Evolutionary conservation across 2,888 invertebrate genomes (phyloP).

Genomic region (Anoplius nigerrimus): DNA sequence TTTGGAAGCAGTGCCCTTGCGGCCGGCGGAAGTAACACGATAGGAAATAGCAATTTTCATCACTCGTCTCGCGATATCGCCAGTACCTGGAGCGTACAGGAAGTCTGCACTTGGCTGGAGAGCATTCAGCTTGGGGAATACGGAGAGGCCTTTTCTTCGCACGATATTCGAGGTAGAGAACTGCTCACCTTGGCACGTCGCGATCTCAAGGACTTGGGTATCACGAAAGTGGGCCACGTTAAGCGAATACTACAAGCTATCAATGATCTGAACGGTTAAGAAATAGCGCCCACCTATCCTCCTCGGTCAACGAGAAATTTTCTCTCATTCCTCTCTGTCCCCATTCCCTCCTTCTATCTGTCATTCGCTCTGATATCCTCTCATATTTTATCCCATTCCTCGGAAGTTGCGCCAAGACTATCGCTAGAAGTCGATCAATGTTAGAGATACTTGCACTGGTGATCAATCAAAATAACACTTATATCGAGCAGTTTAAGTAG

Average conservation of each 20-base stretch:
- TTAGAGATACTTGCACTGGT: too few relatives aligned
- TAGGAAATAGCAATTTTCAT: slow-evolving; percentile 73
- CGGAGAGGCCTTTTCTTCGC: slow-evolving; percentile 90
- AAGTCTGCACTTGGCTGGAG: slow-evolving; percentile 94
- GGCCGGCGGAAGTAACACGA: too few relatives aligned
- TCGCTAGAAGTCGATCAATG: too few relatives aligned
- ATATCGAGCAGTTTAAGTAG: too few relatives aligned
- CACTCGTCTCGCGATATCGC: slow-evolving; percentile 69
- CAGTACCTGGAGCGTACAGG: slow-evolving; percentile 87
- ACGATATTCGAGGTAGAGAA: slow-evolving; percentile 95
- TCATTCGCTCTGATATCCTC: too few relatives aligned
- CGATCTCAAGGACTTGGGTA: slow-evolving; percentile 92
- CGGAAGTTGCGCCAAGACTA: too few relatives aligned
- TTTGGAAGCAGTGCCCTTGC: too few relatives aligned
- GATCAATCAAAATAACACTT: too few relatives aligned
- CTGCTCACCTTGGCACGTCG: slow-evolving; percentile 89
- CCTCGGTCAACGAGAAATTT: background rate
- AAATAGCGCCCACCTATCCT: slow-evolving; percentile 14
- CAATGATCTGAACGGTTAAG: slow-evolving; percentile 82
- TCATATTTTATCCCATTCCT: too few relatives aligned
- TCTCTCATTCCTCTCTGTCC: background rate
- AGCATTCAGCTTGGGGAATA: slow-evolving; percentile 93
- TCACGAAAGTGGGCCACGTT: slow-evolving; percentile 96
- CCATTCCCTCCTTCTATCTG: too few relatives aligned
- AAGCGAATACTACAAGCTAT: slow-evolving; percentile 96